phyloP scores from a whole-genome alignment of 2,797 vertebrate species.

The Setipinna tenuifilis region DNA sequence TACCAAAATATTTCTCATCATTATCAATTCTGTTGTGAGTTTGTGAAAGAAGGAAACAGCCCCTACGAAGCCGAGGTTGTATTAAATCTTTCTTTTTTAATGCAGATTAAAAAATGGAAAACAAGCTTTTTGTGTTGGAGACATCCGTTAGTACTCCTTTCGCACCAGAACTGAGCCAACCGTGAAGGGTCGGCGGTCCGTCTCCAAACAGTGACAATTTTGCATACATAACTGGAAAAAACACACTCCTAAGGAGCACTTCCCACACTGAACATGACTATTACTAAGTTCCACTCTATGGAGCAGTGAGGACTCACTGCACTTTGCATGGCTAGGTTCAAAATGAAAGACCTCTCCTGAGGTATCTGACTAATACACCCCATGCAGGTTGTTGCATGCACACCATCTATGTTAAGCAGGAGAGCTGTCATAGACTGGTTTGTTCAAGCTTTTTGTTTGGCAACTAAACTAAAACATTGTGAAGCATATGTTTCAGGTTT shows the following conservation, averaged over 20 bases:
- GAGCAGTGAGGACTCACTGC: constrained; percentile 5
- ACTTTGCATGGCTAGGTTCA: constrained; percentile 22
- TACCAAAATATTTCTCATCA: background rate
- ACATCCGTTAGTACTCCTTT: constrained; percentile 18
- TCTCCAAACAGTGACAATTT: constrained; percentile 22
- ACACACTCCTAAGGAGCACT: constrained; percentile 23
- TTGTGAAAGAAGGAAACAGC: constrained; percentile 4
- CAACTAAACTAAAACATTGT: constrained; percentile 42
- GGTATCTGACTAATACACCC: constrained; percentile 20
- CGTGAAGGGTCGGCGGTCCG: background rate
- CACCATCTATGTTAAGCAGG: constrained; percentile 23
- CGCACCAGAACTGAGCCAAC: constrained; percentile 14
- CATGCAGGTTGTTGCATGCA: constrained; percentile 26
- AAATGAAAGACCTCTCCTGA: constrained; percentile 23
- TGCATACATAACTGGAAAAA: constrained; percentile 20
- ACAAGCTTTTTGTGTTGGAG: constrained; percentile 21
- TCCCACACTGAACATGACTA: constrained; percentile 23
- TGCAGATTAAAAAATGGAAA: constrained; percentile 28
- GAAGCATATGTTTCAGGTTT: constrained; percentile 56
- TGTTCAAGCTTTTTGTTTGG: constrained; percentile 41
- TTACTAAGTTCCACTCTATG: constrained; percentile 25
- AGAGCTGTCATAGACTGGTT: constrained; percentile 30
- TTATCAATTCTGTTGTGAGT: constrained; percentile 3
- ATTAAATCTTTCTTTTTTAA: constrained; percentile 26
- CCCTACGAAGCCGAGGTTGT: background rate